Conservation (phyloP, 2,797 vertebrate species). For the Gephyroberyx darwinii region DNA sequence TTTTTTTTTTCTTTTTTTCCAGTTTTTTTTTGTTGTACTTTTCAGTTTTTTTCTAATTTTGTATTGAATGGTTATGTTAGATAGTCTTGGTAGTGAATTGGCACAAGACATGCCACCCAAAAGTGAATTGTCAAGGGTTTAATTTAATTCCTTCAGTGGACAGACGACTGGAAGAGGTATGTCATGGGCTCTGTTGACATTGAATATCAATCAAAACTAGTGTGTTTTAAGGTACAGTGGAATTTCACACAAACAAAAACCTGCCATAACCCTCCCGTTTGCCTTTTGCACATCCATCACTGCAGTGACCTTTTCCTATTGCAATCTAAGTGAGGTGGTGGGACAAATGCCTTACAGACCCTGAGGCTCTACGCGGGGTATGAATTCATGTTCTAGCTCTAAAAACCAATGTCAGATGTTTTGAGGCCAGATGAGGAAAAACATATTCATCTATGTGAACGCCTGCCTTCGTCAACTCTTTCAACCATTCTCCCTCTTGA, state of each 20-base stretch:
- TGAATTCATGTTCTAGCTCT: slow-evolving; percentile 29
- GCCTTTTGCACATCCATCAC: slow-evolving; percentile 56
- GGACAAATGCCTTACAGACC: slow-evolving; percentile 41
- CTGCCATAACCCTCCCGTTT: slow-evolving; percentile 25
- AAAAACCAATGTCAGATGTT: slow-evolving; percentile 55
- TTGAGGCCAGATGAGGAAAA: too few relatives aligned
- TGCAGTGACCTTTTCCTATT: slow-evolving; percentile 67
- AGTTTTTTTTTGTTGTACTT: too few relatives aligned
- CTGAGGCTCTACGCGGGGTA: slow-evolving; percentile 47
- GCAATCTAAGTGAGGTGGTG: slow-evolving; percentile 35
- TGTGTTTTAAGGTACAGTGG: slow-evolving; percentile 1
- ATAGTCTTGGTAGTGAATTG: too few relatives aligned
- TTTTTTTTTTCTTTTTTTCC: too few relatives aligned
- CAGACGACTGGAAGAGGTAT: too few relatives aligned
- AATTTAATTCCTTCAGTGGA: not conserved
- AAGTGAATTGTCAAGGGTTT: not conserved
- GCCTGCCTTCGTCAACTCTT: not conserved
- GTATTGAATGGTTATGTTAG: too few relatives aligned
- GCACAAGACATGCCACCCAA: too few relatives aligned
- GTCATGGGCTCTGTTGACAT: too few relatives aligned
- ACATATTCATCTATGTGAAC: slow-evolving; percentile 2
- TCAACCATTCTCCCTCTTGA: too few relatives aligned
- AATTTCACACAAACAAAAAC: slow-evolving; percentile 9
- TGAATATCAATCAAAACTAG: not conserved
- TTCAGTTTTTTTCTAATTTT: too few relatives aligned